These are phyloP conservation scores for Nanorana parkeri DNA, from an alignment of 2,113 vertebrate genomes.

Conservation along the genomic window DNA sequence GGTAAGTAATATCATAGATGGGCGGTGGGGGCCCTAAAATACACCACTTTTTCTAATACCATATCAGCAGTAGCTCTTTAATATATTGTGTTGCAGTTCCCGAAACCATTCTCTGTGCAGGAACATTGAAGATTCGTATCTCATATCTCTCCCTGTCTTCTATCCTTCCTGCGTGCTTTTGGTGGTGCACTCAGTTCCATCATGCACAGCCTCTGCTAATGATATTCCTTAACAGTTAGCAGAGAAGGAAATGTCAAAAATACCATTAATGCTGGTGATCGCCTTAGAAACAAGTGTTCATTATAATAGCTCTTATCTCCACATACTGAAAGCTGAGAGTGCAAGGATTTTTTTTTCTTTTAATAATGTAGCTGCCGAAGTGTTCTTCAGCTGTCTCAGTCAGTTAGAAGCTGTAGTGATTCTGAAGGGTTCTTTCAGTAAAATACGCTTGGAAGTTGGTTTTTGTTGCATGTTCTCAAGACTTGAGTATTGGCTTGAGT, in stretches of 20 bases:
- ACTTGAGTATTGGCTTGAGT: conserved; percentile 13
- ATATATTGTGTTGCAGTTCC: not conserved
- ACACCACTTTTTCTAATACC: not conserved
- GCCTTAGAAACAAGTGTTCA: conserved; percentile 25
- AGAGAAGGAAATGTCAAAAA: conserved; percentile 43
- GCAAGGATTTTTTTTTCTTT: not conserved
- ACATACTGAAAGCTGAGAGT: conserved; percentile 6
- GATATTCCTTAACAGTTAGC: conserved; percentile 31
- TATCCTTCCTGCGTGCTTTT: conserved; percentile 31
- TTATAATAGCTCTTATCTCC: conserved; percentile 32
- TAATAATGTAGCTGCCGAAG: conserved; percentile 14
- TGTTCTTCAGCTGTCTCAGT: conserved; percentile 10
- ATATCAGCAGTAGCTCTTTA: not conserved
- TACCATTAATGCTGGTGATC: conserved; percentile 29
- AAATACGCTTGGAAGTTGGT: not conserved
- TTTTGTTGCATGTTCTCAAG: conserved; percentile 10
- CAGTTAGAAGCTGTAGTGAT: conserved; percentile 3
- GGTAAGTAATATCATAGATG: too few relatives aligned
- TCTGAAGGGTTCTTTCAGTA: conserved; percentile 26
- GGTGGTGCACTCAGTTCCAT: conserved; percentile 9
- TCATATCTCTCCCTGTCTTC: conserved; percentile 4
- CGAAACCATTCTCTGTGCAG: not conserved
- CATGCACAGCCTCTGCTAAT: conserved; percentile 16
- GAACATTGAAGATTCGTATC: conserved; percentile 7
- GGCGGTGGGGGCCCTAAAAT: too few relatives aligned